phyloP scores from a whole-genome alignment of 1,140 invertebrate species.

The Nymphalis io region DNA sequence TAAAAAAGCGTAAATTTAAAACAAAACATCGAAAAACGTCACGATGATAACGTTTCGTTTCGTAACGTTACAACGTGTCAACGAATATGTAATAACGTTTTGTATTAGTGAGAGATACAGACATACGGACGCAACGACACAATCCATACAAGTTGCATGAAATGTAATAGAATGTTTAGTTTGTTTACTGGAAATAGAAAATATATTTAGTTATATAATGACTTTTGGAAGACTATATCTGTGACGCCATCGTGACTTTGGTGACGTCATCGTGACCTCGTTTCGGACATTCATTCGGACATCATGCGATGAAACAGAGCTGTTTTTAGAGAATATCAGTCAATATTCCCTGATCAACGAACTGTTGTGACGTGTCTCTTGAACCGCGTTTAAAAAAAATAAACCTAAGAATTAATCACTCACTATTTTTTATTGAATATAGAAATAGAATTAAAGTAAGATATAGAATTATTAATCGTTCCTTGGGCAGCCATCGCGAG shows the following conservation, averaged over 20 bases:
- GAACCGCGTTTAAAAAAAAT: too few species aligned
- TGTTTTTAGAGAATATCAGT: too few species aligned
- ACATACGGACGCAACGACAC: constrained; percentile 53
- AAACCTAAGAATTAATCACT: too few species aligned
- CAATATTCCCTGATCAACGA: too few species aligned
- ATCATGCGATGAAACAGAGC: too few species aligned
- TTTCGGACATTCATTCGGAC: too few species aligned
- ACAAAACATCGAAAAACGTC: background rate
- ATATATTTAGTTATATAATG: constrained; percentile 40
- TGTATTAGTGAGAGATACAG: constrained; percentile 26
- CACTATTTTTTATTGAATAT: too few species aligned
- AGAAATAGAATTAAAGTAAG: too few species aligned
- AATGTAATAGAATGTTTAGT: constrained; percentile 60
- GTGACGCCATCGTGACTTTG: background rate
- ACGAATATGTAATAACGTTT: constrained; percentile 30
- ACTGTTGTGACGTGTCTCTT: too few species aligned
- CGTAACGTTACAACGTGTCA: background rate
- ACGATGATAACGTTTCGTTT: background rate
- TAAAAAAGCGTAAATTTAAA: too few species aligned
- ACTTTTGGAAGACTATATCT: constrained; percentile 37
- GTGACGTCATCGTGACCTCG: background rate
- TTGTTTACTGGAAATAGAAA: constrained; percentile 56
- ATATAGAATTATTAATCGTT: too few species aligned
- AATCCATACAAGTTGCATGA: constrained; percentile 68
- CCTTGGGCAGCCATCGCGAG: too few species aligned